Percentiles rank a stretch among this genome's conserved stretches.
Evolutionary conservation across 2,113 vertebrate species (phyloP).

Genomic region (Zosterops pallidus): DNA sequence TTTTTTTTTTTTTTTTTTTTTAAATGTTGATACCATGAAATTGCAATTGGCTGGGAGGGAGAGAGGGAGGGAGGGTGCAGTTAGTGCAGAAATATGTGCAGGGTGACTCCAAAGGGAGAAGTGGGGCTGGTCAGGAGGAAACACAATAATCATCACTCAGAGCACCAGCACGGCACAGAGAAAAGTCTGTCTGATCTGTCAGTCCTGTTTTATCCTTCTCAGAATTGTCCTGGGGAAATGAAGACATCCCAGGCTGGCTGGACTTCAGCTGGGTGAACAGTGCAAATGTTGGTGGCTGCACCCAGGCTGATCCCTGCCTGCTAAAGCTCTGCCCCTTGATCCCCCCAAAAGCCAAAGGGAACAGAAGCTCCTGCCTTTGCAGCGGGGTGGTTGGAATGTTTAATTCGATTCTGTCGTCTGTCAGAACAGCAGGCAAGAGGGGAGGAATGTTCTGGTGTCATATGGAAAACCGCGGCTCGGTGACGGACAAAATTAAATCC

Average conservation of each 20-base stretch:
- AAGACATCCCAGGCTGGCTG: not conserved
- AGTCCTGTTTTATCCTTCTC: not conserved
- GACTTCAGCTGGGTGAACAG: not conserved
- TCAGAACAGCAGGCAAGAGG: constrained; percentile 60
- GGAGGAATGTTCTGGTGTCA: constrained; percentile 62
- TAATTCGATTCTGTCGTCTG: constrained; percentile 50
- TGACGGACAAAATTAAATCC: constrained; percentile 68
- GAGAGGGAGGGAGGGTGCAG: not conserved
- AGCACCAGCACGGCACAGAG: not conserved
- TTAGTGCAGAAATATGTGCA: not conserved
- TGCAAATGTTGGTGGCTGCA: not conserved
- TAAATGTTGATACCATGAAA: not conserved
- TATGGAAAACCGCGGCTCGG: constrained; percentile 53
- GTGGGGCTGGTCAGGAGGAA: not conserved
- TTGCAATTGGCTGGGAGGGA: not conserved
- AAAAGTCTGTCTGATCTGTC: not conserved
- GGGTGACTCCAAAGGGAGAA: not conserved
- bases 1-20: no score
- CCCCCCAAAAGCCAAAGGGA: constrained; percentile 31
- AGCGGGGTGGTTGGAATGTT: constrained; percentile 24
- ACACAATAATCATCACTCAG: not conserved
- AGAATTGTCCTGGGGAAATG: not conserved
- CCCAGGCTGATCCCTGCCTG: not conserved
- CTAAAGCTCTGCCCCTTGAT: constrained; percentile 40
- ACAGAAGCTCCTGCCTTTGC: constrained; percentile 25